A percentile compares a stretch with the other conserved stretches of the same genome.
Conservation (phyloP, 2,888 invertebrate species). For the Amitus sp. region DNA sequence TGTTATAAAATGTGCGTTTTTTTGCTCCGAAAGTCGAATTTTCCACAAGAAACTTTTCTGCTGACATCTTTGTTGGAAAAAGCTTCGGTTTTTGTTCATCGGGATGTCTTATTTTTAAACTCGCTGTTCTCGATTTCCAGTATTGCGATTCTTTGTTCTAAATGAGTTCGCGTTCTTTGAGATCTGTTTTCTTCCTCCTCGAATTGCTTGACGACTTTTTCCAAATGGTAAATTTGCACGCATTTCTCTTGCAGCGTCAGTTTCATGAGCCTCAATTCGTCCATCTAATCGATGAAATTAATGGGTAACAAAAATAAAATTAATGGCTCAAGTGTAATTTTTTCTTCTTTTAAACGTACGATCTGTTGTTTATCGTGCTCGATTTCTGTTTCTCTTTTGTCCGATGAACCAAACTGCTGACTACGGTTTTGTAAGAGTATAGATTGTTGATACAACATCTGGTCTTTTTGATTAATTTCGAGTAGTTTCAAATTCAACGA, state of each 20-base stretch:
- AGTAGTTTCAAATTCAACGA: constrained; percentile 20
- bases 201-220: constrained; percentile 69
- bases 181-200: constrained; percentile 71
- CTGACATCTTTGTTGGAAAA: not conserved
- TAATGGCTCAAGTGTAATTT: too few relatives aligned
- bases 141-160: constrained; percentile 71
- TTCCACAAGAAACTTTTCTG: too few relatives aligned
- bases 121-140: constrained; percentile 66
- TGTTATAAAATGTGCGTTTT: too few relatives aligned
- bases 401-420: not conserved
- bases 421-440: not conserved
- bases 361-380: too few relatives aligned
- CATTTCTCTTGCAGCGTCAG: constrained; percentile 69
- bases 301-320: too few relatives aligned
- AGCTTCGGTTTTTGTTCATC: constrained; percentile 35
- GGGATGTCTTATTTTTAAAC: constrained; percentile 49
- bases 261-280: constrained; percentile 69
- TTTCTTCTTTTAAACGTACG: too few relatives aligned
- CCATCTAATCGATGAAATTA: constrained; percentile 51
- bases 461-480: constrained; percentile 51
- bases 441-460: constrained; percentile 37
- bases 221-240: constrained; percentile 69
- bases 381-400: too few relatives aligned
- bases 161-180: constrained; percentile 70
- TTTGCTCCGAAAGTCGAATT: too few relatives aligned